Conservation (phyloP, 2,888 invertebrate genomes). For the Pristionchus maxplancki region DNA sequence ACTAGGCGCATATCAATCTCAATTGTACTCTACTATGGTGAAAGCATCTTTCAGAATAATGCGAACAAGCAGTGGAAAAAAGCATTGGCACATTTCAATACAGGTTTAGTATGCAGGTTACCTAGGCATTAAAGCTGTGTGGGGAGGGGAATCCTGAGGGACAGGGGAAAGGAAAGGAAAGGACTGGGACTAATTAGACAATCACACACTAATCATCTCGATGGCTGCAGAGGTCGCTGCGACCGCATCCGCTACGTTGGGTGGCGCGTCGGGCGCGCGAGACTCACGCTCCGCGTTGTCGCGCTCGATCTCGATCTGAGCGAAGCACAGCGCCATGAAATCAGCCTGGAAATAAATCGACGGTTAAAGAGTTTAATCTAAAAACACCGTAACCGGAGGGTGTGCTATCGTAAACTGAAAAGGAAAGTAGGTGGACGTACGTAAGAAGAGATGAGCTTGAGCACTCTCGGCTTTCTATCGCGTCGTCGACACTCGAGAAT, state of each 20-base stretch:
- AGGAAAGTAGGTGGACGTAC: conserved; percentile 82
- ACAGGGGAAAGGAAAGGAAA: not conserved
- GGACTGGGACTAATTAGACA: not conserved
- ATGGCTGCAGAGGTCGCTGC: not conserved
- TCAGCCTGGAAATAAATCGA: conserved; percentile 87
- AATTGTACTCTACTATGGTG: conserved; percentile 23
- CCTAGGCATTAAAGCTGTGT: conserved; percentile 30
- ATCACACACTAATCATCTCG: conserved; percentile 34
- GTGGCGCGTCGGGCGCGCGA: not conserved
- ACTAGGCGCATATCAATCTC: conserved; percentile 34
- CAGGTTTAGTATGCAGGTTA: conserved; percentile 5
- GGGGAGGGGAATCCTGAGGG: not conserved
- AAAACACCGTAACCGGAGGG: not conserved
- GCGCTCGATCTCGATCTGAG: conserved; percentile 66
- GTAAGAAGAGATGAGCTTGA: conserved; percentile 91
- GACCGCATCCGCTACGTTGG: not conserved
- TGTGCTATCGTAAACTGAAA: not conserved
- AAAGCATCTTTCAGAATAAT: not conserved
- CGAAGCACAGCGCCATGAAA: conserved; percentile 94
- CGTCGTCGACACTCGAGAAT: conserved; percentile 89
- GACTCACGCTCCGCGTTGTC: conserved; percentile 30
- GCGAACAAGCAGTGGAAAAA: not conserved
- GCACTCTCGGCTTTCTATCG: conserved; percentile 88
- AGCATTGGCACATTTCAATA: conserved; percentile 7
- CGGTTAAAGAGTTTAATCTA: not conserved